Evolutionary conservation across 2,113 vertebrate genomes (phyloP).

Genomic region (Anser cygnoides): DNA sequence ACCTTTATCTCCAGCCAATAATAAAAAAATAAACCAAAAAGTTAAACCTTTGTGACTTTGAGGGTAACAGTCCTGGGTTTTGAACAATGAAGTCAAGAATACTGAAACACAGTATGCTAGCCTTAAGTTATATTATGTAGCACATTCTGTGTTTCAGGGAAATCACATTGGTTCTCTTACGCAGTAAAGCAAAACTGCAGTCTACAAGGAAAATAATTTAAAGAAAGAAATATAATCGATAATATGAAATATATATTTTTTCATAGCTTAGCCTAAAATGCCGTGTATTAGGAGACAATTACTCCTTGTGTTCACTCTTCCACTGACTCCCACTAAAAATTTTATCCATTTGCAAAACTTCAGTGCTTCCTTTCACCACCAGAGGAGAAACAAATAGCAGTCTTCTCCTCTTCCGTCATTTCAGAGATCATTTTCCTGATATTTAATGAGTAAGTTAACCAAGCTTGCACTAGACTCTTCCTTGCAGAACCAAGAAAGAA

Average conservation of each 20-base stretch:
- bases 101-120: background rate
- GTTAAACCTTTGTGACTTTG: background rate
- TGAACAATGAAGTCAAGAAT: background rate
- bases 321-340: background rate
- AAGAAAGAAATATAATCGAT: background rate
- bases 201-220: background rate
- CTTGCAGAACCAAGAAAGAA: background rate
- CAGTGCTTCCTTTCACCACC: background rate
- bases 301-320: background rate
- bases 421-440: background rate
- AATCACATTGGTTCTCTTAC: background rate
- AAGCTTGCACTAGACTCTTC: background rate
- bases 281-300: background rate
- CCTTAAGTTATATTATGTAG: background rate
- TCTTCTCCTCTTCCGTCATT: background rate
- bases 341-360: background rate
- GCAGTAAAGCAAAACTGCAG: background rate
- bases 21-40: background rate
- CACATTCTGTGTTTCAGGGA: background rate
- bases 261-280: background rate
- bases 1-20: background rate
- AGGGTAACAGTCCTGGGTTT: background rate
- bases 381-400: background rate
- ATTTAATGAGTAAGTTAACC: background rate
- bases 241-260: background rate